Base-by-base conservation (phyloP, 2,888 invertebrate species). In the Leptothorax acervorum region DNA sequence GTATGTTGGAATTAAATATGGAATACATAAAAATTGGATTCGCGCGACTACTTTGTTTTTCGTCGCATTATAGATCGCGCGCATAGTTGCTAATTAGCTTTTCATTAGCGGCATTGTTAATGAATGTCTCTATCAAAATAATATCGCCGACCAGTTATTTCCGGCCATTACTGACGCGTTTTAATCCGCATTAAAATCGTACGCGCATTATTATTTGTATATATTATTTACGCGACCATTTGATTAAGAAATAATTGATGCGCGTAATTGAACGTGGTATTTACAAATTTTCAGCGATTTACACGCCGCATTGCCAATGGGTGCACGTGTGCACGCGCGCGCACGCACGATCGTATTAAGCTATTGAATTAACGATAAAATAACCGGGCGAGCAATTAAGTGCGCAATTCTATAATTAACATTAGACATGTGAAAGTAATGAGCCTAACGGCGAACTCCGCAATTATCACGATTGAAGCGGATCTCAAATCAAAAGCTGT, bases 231-330 rank as follows among this genome's bases (percentile, higher is more conserved):
- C 18, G n/a, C n/a, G 23, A 12, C 35, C 48, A 57, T 60, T 81
- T 81, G 79, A 81, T 81, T 81, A 81, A 74, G 60, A 81, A 81
- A 70, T 81, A 81, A 81, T 81, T 81, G 74, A 81, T 81, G 75
- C 60, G 57, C 48, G 45, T 74, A 74, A 81, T 81, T 81, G 28
- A 62, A 81, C 60, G 60, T 62, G 60, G 12, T 81, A 81, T 81
- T 81, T 81, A 81, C 75, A 81, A 74, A 74, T 81, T 81, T 81
- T 74, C 79, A 81, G 35, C 28, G 48, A 81, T 81, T 81, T 81
- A 74, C 55, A 73, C 42, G 60, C 75, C 48, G 18, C 74, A 79
- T 48, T 73, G 79, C n/a, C 48, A 81, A 74, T 12, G 18, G 12
- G 15, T 35, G 78, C 55, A 18, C 23, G 23, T 15, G 78, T 68